Evolutionary conservation across 2,888 invertebrate genomes (phyloP), one percentile per base, ranked within the genome.

Genomic region (Phrixothrix hirtus): DNA sequence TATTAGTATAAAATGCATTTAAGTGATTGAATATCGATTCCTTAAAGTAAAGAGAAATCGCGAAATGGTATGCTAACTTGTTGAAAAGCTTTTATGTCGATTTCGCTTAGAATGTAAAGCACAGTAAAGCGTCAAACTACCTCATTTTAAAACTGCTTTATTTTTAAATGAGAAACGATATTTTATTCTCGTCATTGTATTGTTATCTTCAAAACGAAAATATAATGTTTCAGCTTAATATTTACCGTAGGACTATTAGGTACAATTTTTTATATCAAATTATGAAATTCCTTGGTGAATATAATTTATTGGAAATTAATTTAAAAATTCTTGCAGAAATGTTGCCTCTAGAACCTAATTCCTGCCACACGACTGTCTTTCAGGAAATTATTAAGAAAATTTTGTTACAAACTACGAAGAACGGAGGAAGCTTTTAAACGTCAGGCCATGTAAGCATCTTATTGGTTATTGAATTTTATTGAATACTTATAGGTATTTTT

Each of bases 11-110:
- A 21, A 52, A 52, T 41, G 45, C 52, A 56, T 56, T 56, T 56
- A 45, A 41, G 32, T 48, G 56, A 56, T 56, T 56, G 56, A 56
- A 56, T 53, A 56, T 56, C 52, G 56, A 56, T 56, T 56, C 12
- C n/a, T 45, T 34, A 39, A 45, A 17, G 45, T 45, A 45, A 39
- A 45, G 34, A 45, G 31, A 34, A 45, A 45, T 51, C 39, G 25
- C 21, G 39, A 51, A 50, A 50, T 43, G 50, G 37, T 32, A 44
- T 38, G 44, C 43, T 37, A 32, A 29, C 12, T 50, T 44, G 37
- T 37, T 15, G 37, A 50, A 38, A 43, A 44, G 43, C 44, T 50
- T 50, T 44, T 32, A 43, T 38, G 50, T 37, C 43, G 43, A 32
- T 38, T 49, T 49, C 29, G 30, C 42, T 49, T 42, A 36, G 30